phyloP scores from a whole-genome alignment of 2,797 vertebrate species.

The Acipenser oxyrinchus region DNA sequence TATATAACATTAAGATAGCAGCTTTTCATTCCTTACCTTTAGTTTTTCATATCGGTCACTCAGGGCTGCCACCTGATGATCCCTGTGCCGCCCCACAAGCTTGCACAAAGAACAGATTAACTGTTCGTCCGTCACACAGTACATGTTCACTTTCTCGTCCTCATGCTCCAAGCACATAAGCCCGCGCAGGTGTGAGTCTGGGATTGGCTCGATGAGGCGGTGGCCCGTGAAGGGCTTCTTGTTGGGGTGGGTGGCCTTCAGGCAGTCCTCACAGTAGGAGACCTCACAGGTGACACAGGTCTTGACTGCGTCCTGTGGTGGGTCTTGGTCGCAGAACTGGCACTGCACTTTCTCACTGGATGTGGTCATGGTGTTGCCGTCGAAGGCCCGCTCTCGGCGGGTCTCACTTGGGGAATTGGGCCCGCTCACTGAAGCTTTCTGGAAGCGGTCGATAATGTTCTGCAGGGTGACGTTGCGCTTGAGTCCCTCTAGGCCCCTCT shows the following conservation, averaged over 20 bases:
- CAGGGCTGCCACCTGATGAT: slow-evolving; percentile 89
- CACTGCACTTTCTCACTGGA: slow-evolving; percentile 84
- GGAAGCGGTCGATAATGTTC: slow-evolving; percentile 97
- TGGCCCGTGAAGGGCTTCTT: slow-evolving; percentile 98
- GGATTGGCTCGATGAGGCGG: slow-evolving; percentile 90
- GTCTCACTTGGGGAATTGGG: slow-evolving; percentile 92
- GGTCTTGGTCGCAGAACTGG: slow-evolving; percentile 98
- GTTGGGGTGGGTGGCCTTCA: slow-evolving; percentile 96
- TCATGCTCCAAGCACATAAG: slow-evolving; percentile 93
- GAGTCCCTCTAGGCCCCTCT: slow-evolving; percentile 93
- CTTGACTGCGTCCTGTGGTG: slow-evolving; percentile 90
- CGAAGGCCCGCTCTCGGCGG: slow-evolving; percentile 70
- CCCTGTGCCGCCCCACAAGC: slow-evolving; percentile 84
- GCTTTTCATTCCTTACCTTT: slow-evolving; percentile 58
- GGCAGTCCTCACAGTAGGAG: slow-evolving; percentile 94
- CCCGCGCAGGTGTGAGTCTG: slow-evolving; percentile 84
- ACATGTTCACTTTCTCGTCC: slow-evolving; percentile 98
- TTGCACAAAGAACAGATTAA: slow-evolving; percentile 94
- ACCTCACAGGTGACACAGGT: slow-evolving; percentile 97
- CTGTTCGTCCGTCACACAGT: slow-evolving; percentile 89
- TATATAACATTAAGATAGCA: background rate
- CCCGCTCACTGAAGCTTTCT: slow-evolving; percentile 91
- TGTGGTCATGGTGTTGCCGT: slow-evolving; percentile 76
- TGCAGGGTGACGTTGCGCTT: slow-evolving; percentile 98
- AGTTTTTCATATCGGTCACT: slow-evolving; percentile 89